Base-by-base conservation (phyloP, 2,797 vertebrate genomes). In the Leptodactylus fallax region DNA sequence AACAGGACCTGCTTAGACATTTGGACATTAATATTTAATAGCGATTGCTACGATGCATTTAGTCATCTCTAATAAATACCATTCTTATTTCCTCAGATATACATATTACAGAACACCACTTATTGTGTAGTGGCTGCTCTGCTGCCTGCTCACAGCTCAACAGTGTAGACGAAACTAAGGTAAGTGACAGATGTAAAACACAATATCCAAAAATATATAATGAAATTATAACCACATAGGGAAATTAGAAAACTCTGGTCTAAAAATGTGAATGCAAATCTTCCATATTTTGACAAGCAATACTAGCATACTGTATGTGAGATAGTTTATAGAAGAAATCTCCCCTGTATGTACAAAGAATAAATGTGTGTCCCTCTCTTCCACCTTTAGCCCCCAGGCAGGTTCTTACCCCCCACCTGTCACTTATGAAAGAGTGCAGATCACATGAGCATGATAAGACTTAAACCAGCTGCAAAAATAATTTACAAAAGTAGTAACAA, bases 101-200 rank as follows among this genome's bases (percentile, higher is more conserved):
- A 5, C 4, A 71, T 45, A 74, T 10, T 65, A 10, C 8, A 0
- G 85, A 60, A 51, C 23, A 45, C 17, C 88, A 85, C 16, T 63
- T 78, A 72, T n/a, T 83, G 36, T 89, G 88, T 56, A 51, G 19
- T 1, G 23, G 23, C 16, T 89, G 88, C 14, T 72, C 72, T 45
- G 85, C 88, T 3, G 53, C 53, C 14, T 82, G 79, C 23, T 89
- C 80, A 8, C 16, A 71, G n/a, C 14, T 89, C 8, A 89, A 86
- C n/a, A 23, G 78, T 56, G 16, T 72, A 51, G 16, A 60, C 10
- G 81, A 83, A 13, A 71, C 77, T 79, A 58, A 86, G 85, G 88
- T 89, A 23, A 79, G 25, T 8, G 14, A 79, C 14, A 19, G 53
- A 72, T 27, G 13, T 5, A 27, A 69, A 3, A 45, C 25, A 45